phyloP scores from a whole-genome alignment of 2,888 invertebrate genomes.

The Volucella bombylans region DNA sequence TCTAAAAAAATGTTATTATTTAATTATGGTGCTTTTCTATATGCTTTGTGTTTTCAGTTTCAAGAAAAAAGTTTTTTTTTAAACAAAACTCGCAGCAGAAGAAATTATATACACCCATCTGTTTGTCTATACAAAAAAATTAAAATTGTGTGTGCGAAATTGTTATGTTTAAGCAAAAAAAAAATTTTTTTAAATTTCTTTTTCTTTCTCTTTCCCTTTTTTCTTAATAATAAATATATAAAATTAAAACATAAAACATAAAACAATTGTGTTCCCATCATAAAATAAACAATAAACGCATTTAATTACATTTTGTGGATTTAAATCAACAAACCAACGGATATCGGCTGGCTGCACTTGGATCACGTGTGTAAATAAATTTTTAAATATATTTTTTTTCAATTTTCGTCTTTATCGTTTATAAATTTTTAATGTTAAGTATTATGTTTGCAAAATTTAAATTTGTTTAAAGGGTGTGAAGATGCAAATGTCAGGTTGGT shows the following conservation, averaged over 20 bases:
- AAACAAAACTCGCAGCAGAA: background rate
- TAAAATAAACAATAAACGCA: conserved; percentile 19
- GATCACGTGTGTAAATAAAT: conserved; percentile 51
- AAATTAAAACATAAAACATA: conserved; percentile 25
- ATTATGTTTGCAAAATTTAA: background rate
- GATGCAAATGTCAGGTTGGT: no score
- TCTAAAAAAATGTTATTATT: conserved; percentile 3
- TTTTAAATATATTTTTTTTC: conserved; percentile 3
- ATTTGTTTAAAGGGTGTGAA: background rate
- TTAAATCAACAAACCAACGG: conserved; percentile 49
- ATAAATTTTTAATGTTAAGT: background rate
- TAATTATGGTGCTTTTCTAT: conserved; percentile 13
- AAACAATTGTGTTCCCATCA: conserved; percentile 36
- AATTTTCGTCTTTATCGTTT: background rate
- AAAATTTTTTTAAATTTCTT: conserved; percentile 10
- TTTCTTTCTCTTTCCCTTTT: conserved; percentile 29
- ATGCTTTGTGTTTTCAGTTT: conserved; percentile 50
- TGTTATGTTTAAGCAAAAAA: conserved; percentile 7
- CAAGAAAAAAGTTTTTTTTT: no score
- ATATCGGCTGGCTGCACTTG: conserved; percentile 39
- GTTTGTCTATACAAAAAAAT: background rate
- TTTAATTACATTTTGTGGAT: conserved; percentile 34
- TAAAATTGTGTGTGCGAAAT: conserved; percentile 40
- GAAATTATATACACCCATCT: background rate
- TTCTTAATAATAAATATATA: conserved; percentile 29